Evolutionary conservation across 2,797 vertebrate species (phyloP).

Genomic region (Cuniculus paca): DNA sequence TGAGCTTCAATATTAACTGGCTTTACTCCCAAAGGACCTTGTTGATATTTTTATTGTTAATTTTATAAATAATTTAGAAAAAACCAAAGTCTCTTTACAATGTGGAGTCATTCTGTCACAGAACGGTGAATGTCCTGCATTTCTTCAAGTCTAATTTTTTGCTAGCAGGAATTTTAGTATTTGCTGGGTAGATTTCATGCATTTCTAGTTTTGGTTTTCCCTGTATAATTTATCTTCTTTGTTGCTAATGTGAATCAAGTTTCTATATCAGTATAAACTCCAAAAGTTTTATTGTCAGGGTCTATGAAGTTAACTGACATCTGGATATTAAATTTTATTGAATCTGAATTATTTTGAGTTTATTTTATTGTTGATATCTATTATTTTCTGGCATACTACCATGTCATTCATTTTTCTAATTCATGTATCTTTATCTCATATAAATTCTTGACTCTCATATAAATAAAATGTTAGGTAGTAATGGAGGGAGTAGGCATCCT

Average conservation of each 20-base stretch:
- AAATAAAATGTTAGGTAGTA: not conserved
- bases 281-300: not conserved
- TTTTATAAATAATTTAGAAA: conserved; percentile 27
- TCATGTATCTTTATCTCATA: not conserved
- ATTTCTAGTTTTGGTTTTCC: not conserved
- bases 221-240: not conserved
- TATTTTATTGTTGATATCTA: not conserved
- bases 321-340: not conserved
- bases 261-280: not conserved
- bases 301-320: not conserved
- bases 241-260: not conserved
- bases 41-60: conserved; percentile 33
- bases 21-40: not conserved
- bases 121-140: not conserved
- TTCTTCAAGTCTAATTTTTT: conserved; percentile 14
- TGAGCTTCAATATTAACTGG: not conserved
- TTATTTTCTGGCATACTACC: not conserved
- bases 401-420: not conserved
- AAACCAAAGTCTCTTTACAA: not conserved
- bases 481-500: not conserved
- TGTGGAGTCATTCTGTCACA: not conserved
- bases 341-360: conserved; percentile 42
- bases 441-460: not conserved
- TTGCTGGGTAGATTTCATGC: conserved; percentile 9
- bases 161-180: conserved; percentile 1